Percentiles rank a stretch among this genome's conserved stretches.
These are phyloP conservation scores for Vidua macroura DNA, from an alignment of 2,113 vertebrate species.

Conservation along the genomic window DNA sequence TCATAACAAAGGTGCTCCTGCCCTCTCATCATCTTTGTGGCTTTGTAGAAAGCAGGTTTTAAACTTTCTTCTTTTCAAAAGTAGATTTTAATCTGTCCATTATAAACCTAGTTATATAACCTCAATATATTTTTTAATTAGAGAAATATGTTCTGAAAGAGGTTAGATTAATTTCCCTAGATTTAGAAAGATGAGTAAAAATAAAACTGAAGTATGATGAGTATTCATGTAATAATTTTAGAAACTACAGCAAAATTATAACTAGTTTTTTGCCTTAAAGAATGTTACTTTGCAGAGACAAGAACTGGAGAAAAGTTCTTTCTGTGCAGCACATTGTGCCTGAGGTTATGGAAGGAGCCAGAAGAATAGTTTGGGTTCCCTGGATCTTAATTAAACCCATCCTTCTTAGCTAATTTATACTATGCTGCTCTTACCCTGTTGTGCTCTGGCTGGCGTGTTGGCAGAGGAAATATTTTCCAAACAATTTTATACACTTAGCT, in stretches of 20 bases:
- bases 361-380: background rate
- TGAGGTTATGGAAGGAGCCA: background rate
- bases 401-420: background rate
- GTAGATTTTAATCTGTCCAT: background rate
- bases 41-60: background rate
- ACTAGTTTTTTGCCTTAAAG: background rate
- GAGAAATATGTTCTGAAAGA: constrained; percentile 20
- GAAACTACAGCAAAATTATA: constrained; percentile 21
- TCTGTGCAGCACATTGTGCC: background rate
- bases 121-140: constrained; percentile 8
- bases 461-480: background rate
- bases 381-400: background rate
- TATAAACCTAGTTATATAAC: constrained; percentile 14
- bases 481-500: background rate
- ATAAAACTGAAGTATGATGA: constrained; percentile 23
- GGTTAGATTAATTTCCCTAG: constrained; percentile 24
- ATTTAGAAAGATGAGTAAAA: constrained; percentile 42
- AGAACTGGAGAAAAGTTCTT: background rate
- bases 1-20: background rate
- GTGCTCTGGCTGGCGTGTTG: background rate
- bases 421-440: background rate
- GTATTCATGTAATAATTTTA: constrained; percentile 29
- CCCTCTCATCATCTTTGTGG: background rate
- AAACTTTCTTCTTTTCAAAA: background rate
- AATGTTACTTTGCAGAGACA: background rate